These are phyloP conservation scores for Picathartes gymnocephalus DNA, from an alignment of 2,113 vertebrate genomes.

Conservation along the genomic window DNA sequence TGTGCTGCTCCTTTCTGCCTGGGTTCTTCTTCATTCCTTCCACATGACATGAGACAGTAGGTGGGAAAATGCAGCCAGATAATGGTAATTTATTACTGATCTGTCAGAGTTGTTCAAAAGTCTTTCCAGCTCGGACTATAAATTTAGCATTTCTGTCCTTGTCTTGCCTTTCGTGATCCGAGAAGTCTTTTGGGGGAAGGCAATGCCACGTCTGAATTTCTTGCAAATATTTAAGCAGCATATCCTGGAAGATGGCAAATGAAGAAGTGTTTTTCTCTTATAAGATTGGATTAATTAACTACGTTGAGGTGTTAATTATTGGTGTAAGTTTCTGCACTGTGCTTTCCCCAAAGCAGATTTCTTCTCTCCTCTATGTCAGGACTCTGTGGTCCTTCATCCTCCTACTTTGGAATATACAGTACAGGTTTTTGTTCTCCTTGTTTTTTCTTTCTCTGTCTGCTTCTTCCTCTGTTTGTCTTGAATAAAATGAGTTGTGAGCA, in stretches of 20 bases:
- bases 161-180: not conserved
- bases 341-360: not conserved
- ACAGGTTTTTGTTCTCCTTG: not conserved
- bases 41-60: conserved; percentile 4
- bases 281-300: not conserved
- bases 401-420: not conserved
- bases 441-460: not conserved
- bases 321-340: not conserved
- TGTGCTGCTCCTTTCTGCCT: not conserved
- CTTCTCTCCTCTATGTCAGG: not conserved
- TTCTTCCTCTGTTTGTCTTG: not conserved
- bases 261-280: not conserved
- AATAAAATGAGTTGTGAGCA: not conserved
- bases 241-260: not conserved
- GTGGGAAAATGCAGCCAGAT: not conserved
- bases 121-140: not conserved
- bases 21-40: conserved; percentile 20
- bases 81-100: conserved; percentile 13
- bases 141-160: not conserved
- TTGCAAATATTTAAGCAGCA: not conserved
- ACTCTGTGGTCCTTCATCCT: not conserved
- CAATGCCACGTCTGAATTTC: not conserved
- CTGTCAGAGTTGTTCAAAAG: not conserved
- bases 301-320: not conserved
- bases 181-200: not conserved